Evolutionary conservation across 1,140 invertebrate species (phyloP), one percentile per base, ranked within the genome.

Genomic region (Chymomyza costata): DNA sequence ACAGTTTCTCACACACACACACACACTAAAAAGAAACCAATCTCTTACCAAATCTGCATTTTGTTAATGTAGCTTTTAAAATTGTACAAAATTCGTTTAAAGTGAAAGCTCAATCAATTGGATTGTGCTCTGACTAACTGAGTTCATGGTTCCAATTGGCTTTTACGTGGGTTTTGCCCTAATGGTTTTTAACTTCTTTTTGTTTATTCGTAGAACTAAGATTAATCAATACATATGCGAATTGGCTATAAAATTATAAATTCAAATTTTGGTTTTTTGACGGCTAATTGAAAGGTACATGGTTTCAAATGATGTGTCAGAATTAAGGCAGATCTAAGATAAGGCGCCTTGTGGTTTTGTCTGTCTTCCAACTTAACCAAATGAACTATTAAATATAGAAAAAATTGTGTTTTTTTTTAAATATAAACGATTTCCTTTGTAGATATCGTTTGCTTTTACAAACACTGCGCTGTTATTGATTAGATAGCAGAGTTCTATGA

Each of bases 231-330:
- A n/a, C n/a, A n/a, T n/a, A 70, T 69, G 55, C 65, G 71, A 62
- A 65, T 74, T 70, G 65, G 56, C 56, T 63, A 19, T 15, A 17
- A 37, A 37, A 60, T 73, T 74, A 74, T 61, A 49, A 54, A 74
- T 74, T 71, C 73, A 76, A 76, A 76, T 76, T n/a, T n/a, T 39
- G 19, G 80, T 76, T 76, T 73, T n/a, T 78, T 76, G 71, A 66
- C 57, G 57, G 49, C 14, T 51, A 61, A 16, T 47, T 48, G 52
- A 25, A 37, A 48, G 30, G 43, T 55, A 65, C 62, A 48, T 55
- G 32, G 71, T 73, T 76, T n/a, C n/a, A 73, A 80, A 78, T 76
- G 71, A 73, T 76, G 71, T 78, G 71, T 76, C 71, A 71, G 80
- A 76, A 76, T 78, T 65, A 65, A 57, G 49, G 49, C 65, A 64